These are phyloP conservation scores for Neotoxoptera formosana DNA, from an alignment of 1,140 invertebrate genomes.

Conservation along the genomic window DNA sequence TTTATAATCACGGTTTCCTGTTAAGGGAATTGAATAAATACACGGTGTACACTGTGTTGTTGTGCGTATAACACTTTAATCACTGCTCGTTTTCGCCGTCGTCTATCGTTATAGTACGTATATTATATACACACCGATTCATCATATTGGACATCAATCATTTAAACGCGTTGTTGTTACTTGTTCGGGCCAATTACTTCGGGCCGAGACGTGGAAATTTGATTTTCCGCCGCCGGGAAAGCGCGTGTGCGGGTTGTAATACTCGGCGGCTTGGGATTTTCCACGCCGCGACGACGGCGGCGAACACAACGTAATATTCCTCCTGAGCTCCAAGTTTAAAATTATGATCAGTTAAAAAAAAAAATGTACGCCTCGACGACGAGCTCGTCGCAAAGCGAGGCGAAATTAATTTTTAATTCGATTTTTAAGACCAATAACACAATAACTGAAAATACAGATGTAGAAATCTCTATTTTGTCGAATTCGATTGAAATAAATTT, in stretches of 20 bases:
- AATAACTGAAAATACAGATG: not conserved
- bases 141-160: slow-evolving; percentile 25
- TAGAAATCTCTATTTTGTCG: too few species aligned
- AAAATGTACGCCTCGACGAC: not conserved
- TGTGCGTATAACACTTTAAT: slow-evolving; percentile 15
- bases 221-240: not conserved
- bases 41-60: too few species aligned
- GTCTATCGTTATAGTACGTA: too few species aligned
- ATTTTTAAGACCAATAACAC: not conserved
- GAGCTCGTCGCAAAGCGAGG: not conserved
- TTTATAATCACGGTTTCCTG: slow-evolving; percentile 26
- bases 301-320: too few species aligned
- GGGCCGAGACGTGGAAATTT: not conserved
- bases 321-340: not conserved
- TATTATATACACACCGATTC: not conserved
- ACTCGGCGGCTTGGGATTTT: not conserved
- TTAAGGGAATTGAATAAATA: slow-evolving; percentile 22
- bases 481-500: too few species aligned
- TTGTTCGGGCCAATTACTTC: slow-evolving; percentile 7
- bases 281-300: too few species aligned
- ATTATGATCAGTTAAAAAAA: not conserved
- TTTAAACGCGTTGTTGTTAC: not conserved
- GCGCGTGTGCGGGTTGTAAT: not conserved
- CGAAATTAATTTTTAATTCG: not conserved
- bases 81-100: not conserved